Percentiles rank a stretch among this genome's conserved stretches.
Conservation (phyloP, 2,888 invertebrate species). For the Drosophila siamana region DNA sequence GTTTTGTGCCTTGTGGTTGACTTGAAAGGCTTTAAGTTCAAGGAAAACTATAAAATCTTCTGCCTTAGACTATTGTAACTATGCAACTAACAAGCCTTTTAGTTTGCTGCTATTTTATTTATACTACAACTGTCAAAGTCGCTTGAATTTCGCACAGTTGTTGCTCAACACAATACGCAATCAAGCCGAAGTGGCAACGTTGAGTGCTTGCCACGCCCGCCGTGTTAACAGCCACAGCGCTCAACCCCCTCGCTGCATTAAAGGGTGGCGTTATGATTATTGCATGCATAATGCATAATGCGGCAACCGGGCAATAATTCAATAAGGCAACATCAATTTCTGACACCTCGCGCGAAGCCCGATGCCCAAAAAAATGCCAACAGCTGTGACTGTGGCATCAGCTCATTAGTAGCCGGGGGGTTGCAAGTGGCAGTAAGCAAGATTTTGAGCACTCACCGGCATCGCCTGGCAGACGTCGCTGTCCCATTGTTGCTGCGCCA, state of each 20-base stretch:
- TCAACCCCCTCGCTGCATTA: conserved; percentile 23
- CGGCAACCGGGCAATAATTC: conserved; percentile 59
- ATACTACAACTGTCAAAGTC: too few species aligned
- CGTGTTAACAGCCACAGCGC: conserved; percentile 14
- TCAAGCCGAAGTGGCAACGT: conserved; percentile 61
- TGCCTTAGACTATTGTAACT: too few species aligned
- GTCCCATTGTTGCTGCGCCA: conserved; percentile 83
- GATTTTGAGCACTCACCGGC: conserved; percentile 83
- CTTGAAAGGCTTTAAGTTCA: conserved; percentile 14
- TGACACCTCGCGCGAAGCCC: conserved; percentile 71
- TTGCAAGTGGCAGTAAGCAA: too few species aligned
- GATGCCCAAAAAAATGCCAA: conserved; percentile 59
- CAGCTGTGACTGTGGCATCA: conserved; percentile 65
- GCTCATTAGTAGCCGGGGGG: conserved; percentile 56
- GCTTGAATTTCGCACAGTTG: neutral
- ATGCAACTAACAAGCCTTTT: too few species aligned
- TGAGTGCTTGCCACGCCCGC: conserved; percentile 37
- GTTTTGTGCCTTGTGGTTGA: conserved; percentile 63
- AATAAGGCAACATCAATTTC: conserved; percentile 72
- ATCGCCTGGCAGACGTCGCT: conserved; percentile 85
- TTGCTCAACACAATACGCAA: conserved; percentile 44
- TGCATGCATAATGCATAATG: conserved; percentile 51
- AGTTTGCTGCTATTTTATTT: too few species aligned
- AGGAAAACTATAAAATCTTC: too few species aligned
- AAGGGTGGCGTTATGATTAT: conserved; percentile 47